Conservation (phyloP, 2,113 vertebrate species). For the Dasyornis broadbenti region DNA sequence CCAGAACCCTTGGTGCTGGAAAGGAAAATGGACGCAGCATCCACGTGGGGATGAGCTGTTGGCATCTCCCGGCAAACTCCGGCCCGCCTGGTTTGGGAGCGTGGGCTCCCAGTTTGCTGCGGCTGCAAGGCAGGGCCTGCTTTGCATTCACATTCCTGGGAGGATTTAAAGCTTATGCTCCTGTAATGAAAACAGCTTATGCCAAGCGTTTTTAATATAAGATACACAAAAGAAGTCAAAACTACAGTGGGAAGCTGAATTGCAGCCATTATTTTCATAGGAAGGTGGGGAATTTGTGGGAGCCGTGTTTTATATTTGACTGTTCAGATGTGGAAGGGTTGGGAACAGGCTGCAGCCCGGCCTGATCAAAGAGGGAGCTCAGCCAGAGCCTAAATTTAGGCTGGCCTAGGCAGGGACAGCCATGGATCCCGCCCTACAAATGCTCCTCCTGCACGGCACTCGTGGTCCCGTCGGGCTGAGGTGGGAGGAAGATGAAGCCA, state of each 20-base stretch:
- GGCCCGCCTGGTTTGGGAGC: not conserved
- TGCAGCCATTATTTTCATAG: not conserved
- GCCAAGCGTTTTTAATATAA: slow-evolving; percentile 23
- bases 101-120: not conserved
- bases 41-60: not conserved
- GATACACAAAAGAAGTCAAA: slow-evolving; percentile 15
- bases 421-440: fast-evolving
- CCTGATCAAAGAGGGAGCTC: not conserved
- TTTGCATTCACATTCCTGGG: slow-evolving; percentile 36
- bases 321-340: not conserved
- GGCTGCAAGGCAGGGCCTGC: not conserved
- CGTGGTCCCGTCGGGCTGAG: too few species aligned
- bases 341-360: not conserved
- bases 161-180: slow-evolving; percentile 54
- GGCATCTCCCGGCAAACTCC: not conserved
- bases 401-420: not conserved
- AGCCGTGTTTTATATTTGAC: not conserved
- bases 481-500: too few species aligned
- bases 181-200: slow-evolving; percentile 40
- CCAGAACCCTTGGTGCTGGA: too few species aligned
- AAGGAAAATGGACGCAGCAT: too few species aligned
- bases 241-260: not conserved
- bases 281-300: not conserved
- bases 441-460: not conserved
- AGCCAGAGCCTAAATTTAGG: not conserved